A percentile compares a stretch with the other conserved stretches of the same genome.
phyloP scores from a whole-genome alignment of 2,888 invertebrate genomes.

The Subacronicta megacephala region DNA sequence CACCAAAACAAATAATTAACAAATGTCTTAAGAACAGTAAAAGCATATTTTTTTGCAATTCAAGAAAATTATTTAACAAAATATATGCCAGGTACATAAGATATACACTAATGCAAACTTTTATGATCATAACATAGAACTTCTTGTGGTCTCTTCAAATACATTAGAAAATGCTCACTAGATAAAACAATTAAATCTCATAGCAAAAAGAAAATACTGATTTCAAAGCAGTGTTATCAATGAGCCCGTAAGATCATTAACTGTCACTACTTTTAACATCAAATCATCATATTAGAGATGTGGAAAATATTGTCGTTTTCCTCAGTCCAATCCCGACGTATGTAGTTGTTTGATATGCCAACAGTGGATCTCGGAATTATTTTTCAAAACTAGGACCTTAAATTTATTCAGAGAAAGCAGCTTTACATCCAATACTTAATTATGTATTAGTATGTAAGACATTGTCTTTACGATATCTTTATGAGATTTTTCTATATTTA shows the following conservation, averaged over 20 bases:
- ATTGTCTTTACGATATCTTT: constrained; percentile 71
- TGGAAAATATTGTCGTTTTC: constrained; percentile 73
- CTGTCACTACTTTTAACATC: constrained; percentile 11
- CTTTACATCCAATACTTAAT: constrained; percentile 35
- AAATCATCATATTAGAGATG: constrained; percentile 19
- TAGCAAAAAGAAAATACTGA: constrained; percentile 32
- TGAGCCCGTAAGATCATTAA: background rate
- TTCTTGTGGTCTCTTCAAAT: constrained; percentile 27
- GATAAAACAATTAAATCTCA: constrained; percentile 23
- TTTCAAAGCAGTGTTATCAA: constrained; percentile 17
- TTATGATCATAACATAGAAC: constrained; percentile 15
- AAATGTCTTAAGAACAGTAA: constrained; percentile 67
- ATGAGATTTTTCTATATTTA: constrained; percentile 57
- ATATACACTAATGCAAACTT: constrained; percentile 11
- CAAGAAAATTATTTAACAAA: constrained; percentile 26
- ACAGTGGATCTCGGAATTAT: constrained; percentile 47
- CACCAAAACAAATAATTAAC: constrained; percentile 75
- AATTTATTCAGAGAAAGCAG: constrained; percentile 39
- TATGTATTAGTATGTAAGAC: constrained; percentile 60
- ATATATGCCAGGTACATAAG: constrained; percentile 21
- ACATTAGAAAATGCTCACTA: constrained; percentile 9
- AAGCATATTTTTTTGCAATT: constrained; percentile 58
- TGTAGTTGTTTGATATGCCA: constrained; percentile 66
- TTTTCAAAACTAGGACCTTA: constrained; percentile 22
- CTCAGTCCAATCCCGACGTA: constrained; percentile 64